These are phyloP conservation scores for Phymastichus coffea DNA, from an alignment of 1,140 invertebrate species.

Conservation along the genomic window DNA sequence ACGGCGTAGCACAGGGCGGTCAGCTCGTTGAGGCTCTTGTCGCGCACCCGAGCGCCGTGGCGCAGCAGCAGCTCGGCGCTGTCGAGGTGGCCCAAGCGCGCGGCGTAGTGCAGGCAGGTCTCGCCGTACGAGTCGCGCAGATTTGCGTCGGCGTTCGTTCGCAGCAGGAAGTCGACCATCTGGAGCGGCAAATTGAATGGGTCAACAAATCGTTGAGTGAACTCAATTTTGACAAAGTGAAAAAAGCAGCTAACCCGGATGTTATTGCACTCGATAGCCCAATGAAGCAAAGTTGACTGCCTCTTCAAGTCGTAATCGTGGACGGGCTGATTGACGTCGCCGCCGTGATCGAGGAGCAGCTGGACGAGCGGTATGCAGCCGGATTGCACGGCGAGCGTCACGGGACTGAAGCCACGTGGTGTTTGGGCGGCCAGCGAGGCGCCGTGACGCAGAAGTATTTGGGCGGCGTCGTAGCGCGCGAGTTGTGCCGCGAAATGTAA, in stretches of 20 bases:
- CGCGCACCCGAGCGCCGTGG: background rate
- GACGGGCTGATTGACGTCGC: constrained; percentile 11
- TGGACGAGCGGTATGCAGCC: background rate
- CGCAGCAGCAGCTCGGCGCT: background rate
- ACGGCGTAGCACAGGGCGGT: constrained; percentile 10
- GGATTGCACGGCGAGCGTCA: background rate
- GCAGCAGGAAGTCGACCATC: background rate
- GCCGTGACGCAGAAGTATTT: background rate
- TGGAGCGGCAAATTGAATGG: no score
- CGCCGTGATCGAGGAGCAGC: background rate
- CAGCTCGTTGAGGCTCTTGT: background rate
- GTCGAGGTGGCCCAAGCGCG: background rate
- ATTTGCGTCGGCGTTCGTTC: background rate
- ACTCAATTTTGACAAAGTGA: no score
- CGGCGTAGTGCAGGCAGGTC: background rate
- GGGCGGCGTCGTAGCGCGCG: background rate
- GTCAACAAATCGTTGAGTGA: no score
- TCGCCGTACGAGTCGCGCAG: constrained; percentile 4
- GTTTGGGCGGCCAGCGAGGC: background rate
- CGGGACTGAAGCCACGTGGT: background rate
- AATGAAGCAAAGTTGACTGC: background rate
- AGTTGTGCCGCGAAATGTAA: background rate
- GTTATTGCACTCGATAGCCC: constrained; percentile 10
- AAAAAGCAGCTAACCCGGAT: background rate
- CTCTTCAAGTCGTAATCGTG: background rate